phyloP scores from a whole-genome alignment of 2,888 invertebrate genomes.

The Ditylenchus weischeri region DNA sequence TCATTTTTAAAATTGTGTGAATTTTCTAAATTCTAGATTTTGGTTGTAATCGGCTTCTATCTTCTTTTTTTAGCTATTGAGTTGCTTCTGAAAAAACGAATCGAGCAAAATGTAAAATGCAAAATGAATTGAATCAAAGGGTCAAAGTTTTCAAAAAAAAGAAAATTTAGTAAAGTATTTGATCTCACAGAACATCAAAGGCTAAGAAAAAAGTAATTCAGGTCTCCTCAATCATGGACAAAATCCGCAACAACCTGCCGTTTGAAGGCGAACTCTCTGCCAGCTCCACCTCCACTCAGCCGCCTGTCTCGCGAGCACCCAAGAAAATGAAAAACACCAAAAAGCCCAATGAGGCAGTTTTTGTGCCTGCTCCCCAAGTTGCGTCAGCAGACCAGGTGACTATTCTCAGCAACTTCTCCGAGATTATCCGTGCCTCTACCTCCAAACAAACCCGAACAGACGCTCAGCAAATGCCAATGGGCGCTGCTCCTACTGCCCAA shows the following conservation, averaged over 20 bases:
- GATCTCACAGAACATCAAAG: no score
- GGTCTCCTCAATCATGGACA: constrained; percentile 33
- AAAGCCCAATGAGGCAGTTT: not conserved
- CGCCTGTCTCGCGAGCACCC: not conserved
- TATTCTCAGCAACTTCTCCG: constrained; percentile 12
- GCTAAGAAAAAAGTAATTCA: not conserved
- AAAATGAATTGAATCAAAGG: no score
- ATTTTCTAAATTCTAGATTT: no score
- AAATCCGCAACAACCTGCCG: constrained; percentile 33
- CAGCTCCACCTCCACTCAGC: not conserved
- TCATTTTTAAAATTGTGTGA: no score
- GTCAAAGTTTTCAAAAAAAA: no score
- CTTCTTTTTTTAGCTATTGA: no score
- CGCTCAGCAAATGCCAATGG: constrained; percentile 4
- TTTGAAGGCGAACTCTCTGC: constrained; percentile 24
- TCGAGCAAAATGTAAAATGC: no score
- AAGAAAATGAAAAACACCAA: not conserved
- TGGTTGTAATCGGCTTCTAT: no score
- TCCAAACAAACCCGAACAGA: not conserved
- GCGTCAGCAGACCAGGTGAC: constrained; percentile 7
- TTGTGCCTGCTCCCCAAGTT: not conserved
- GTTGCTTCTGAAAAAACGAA: no score
- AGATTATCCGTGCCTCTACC: constrained; percentile 19
- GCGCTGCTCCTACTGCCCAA: not conserved
- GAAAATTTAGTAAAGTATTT: no score